Conservation (phyloP, 64 coral and sea anemone species). For the Acropora yongei region DNA sequence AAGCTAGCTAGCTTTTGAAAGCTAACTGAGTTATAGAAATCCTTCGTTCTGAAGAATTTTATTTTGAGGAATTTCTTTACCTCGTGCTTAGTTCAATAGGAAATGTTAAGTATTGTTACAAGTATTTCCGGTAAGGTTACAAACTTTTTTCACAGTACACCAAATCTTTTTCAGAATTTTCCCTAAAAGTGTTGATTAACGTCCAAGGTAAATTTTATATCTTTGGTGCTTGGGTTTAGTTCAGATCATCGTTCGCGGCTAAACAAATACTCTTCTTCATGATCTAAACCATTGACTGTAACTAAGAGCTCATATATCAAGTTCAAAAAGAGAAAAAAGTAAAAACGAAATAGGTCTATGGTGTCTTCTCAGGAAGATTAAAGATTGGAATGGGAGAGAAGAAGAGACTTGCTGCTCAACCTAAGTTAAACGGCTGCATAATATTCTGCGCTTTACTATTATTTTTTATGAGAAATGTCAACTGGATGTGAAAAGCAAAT, state of each 20-base stretch:
- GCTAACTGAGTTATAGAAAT: too few species aligned
- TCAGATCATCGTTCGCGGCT: background rate
- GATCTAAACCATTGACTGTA: too few species aligned
- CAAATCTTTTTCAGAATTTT: background rate
- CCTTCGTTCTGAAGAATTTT: background rate
- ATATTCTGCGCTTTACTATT: too few species aligned
- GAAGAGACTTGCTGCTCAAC: too few species aligned
- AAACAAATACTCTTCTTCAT: background rate
- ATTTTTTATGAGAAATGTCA: background rate
- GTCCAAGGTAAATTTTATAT: background rate
- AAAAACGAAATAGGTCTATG: too few species aligned
- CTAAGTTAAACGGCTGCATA: too few species aligned
- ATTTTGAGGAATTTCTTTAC: background rate
- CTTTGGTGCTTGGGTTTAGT: background rate
- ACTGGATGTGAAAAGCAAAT: background rate
- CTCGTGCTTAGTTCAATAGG: constrained; percentile 11
- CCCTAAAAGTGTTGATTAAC: background rate
- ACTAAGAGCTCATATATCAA: too few species aligned
- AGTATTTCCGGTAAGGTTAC: constrained; percentile 4
- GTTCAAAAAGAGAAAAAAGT: too few species aligned
- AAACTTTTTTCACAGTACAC: background rate
- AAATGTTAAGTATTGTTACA: background rate
- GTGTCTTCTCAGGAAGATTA: too few species aligned
- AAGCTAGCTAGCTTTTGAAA: too few species aligned
- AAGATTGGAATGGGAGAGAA: too few species aligned